Evolutionary conservation across 2,113 vertebrate genomes (phyloP), one percentile per base, ranked within the genome.

Genomic region (Epinephelus cyanopodus): DNA sequence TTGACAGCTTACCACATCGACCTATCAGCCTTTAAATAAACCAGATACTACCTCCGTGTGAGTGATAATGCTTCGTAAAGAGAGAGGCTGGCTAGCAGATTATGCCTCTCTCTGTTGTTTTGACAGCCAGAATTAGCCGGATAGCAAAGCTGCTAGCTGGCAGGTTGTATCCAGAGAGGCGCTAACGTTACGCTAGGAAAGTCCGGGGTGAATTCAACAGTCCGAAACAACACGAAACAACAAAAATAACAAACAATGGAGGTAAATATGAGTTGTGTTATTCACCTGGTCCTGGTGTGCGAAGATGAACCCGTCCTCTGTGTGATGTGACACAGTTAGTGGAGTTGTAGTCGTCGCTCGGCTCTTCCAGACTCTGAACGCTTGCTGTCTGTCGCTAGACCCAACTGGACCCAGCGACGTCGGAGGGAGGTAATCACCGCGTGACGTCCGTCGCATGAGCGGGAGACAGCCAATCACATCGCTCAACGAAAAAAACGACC

Each of bases 391-490:
- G 77, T 18, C 53, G 58, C 86, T 87, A 21, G 23, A 83, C 77
- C 63, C 25, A 76, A 92, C 93, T 80, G 71, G 69, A 91, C 84
- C 75, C 76, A 54, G 81, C 54, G 71, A 89, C 88, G 83, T 87
- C 29, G 21, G 17, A 82, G 69, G 65, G 39, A 82, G 79, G 77
- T 53, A 50, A 25, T 68, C 47, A 42, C 5, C 9, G 12, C 14
- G 77, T 93, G 90, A 95, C 93, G 91, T 50, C 21, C 3, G 88
- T 94, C 95, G 94, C 95, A 92, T 89, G 95, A 96, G 92, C 56
- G 9, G 0, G 18, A 3, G 3, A 0, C 0, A 39, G 25, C 95
- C 95, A 96, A 96, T 95, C 87, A 88, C 21, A 90, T 27, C 10
- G 12, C 74, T 3, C 11, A 1, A 15, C 2, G 1, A 14, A 48